A percentile compares a stretch with the other conserved stretches of the same genome.
Conservation (phyloP, 2,113 vertebrate species). For the Melospiza melodia region DNA sequence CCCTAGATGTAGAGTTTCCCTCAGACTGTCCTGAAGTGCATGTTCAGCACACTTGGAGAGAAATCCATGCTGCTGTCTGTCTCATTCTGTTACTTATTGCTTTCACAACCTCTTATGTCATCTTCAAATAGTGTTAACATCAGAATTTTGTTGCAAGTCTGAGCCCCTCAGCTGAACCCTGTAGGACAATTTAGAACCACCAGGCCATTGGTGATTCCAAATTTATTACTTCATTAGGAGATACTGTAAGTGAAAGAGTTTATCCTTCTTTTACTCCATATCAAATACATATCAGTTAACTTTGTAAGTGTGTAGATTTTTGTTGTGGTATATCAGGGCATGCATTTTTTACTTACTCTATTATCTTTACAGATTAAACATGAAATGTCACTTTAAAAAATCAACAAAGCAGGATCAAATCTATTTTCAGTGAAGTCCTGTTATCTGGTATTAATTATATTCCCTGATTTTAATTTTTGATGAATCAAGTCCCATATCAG, state of each 20-base stretch:
- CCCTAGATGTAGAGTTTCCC: background rate
- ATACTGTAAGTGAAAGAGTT: background rate
- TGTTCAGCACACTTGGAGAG: background rate
- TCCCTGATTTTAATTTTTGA: conserved; percentile 5
- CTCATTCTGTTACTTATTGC: background rate
- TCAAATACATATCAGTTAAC: background rate
- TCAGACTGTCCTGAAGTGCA: background rate
- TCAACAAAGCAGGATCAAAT: background rate
- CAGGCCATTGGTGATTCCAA: background rate
- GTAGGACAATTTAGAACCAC: background rate
- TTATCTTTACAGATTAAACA: background rate
- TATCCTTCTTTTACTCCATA: background rate
- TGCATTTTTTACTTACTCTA: background rate
- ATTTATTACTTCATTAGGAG: background rate
- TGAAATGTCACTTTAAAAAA: background rate
- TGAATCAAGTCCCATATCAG: background rate
- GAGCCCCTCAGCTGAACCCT: background rate
- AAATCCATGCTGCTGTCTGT: background rate
- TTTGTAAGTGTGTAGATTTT: background rate
- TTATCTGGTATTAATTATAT: background rate
- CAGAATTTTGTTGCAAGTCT: background rate
- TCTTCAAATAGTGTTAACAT: background rate
- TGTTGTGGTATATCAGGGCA: background rate
- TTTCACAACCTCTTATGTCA: background rate
- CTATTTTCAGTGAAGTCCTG: background rate